Evolutionary conservation across 2,888 invertebrate species (phyloP), one percentile per base, ranked within the genome.

Genomic region (Lithophane ornitopus): DNA sequence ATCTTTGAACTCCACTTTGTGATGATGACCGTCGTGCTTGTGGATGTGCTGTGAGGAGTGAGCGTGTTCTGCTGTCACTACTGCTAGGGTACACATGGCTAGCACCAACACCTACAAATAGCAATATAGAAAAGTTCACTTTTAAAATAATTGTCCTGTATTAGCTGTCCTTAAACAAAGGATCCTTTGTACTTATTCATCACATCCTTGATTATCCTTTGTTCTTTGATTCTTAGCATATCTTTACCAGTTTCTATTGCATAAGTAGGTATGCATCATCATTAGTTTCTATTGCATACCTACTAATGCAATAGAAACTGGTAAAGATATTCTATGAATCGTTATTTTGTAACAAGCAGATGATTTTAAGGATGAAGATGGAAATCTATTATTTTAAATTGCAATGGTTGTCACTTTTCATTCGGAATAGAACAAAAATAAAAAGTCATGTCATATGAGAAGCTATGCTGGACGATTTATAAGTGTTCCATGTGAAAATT

Each of bases 31-130:
- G 34, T 89, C 88, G 22, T 89, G 80, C 49, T 79, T 85, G 46
- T 85, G 79, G 65, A 95, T 92, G 82, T 93, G 91, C 84, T 95
- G 94, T 8, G 93, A 93, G 0, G 95, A 95, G 85, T 90, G 92
- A 0, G 91, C 92, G 91, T 93, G 81, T 91, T 92, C 85, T 89
- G 90, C 92, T 16, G 88, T 84, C 1, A 88, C 89, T 11, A 86
- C 89, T 8, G 88, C 84, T 1, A 92, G 41, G 8, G 52, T 34
- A 39, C 62, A 63, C 70, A 74, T 58, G 39, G 69, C 74, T 34
- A 86, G 16, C 14, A 84, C 41, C 49, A 88, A 65, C 0, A 77
- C 65, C 88, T 88, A 70, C 0, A 49, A 62, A 69, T 19, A 11
- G 0, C 1, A 56, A 14, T 19, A 14, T 3, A 26, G 3, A 22